phyloP scores from a whole-genome alignment of 2,888 invertebrate genomes.

The Idaea dimidiata region DNA sequence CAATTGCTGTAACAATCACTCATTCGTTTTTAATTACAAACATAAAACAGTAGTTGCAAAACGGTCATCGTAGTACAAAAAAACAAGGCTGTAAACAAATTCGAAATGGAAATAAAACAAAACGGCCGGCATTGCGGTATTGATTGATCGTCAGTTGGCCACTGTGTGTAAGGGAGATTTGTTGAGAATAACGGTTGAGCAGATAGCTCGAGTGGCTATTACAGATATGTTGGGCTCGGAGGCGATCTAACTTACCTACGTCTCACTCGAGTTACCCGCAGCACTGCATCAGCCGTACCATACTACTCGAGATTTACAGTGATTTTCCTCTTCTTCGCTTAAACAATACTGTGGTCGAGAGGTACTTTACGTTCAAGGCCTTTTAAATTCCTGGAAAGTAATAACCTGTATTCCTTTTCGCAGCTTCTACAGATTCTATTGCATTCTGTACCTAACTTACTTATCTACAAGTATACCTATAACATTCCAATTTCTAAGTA shows the following conservation, averaged over 20 bases:
- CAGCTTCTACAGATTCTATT: too few species aligned
- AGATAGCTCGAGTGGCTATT: constrained; percentile 77
- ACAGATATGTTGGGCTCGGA: constrained; percentile 68
- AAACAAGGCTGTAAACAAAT: constrained; percentile 35
- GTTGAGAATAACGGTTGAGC: constrained; percentile 71
- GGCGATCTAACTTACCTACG: constrained; percentile 59
- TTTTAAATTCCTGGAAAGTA: background rate
- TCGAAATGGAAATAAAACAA: constrained; percentile 48
- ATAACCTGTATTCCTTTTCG: too few species aligned
- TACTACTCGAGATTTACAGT: constrained; percentile 40
- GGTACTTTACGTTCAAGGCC: constrained; percentile 1
- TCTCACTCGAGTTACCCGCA: constrained; percentile 53
- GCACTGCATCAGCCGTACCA: constrained; percentile 40
- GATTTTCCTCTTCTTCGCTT: constrained; percentile 35
- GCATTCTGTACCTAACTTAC: too few species aligned
- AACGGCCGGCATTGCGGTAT: constrained; percentile 49
- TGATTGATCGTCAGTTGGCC: constrained; percentile 63
- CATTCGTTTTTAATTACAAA: constrained; percentile 12
- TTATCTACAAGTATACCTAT: background rate
- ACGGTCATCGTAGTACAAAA: constrained; percentile 17
- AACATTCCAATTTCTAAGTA: background rate
- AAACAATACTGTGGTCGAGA: background rate
- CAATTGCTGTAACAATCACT: background rate
- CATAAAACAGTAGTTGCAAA: constrained; percentile 10
- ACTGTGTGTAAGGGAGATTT: constrained; percentile 73